Evolutionary conservation across 2,888 invertebrate species (phyloP).

Genomic region (Gastrophysa polygoni): DNA sequence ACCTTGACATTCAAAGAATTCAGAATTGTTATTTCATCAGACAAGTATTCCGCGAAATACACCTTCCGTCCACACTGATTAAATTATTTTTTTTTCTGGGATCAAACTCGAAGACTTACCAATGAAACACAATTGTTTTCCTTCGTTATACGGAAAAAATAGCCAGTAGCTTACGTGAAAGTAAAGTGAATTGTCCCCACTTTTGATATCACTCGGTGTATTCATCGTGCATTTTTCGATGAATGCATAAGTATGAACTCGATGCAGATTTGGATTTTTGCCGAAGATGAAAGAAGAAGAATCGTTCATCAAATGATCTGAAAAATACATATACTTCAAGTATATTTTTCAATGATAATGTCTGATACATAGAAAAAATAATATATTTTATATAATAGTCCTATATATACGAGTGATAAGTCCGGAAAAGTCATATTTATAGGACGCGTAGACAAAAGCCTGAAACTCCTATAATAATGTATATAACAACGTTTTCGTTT

Average conservation of each 20-base stretch:
- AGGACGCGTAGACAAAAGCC: too few species aligned
- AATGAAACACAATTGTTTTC: slow-evolving; percentile 64
- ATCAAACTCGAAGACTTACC: too few species aligned
- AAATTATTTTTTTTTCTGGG: not conserved
- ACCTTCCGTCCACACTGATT: too few species aligned
- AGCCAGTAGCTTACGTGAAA: slow-evolving; percentile 74
- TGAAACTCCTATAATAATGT: too few species aligned
- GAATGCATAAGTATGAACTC: slow-evolving; percentile 67
- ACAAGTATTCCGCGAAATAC: too few species aligned
- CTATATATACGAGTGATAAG: too few species aligned
- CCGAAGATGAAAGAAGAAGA: slow-evolving; percentile 66
- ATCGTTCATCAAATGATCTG: slow-evolving; percentile 58
- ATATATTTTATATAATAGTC: not conserved
- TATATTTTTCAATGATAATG: too few species aligned
- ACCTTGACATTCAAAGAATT: too few species aligned
- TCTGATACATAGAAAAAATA: not conserved
- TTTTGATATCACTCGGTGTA: slow-evolving; percentile 8
- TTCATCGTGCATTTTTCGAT: slow-evolving; percentile 53
- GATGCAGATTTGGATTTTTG: slow-evolving; percentile 61
- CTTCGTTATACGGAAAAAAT: slow-evolving; percentile 73
- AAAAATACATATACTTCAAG: too few species aligned
- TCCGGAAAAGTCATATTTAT: too few species aligned
- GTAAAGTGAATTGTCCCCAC: slow-evolving; percentile 21
- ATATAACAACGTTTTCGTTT: too few species aligned
- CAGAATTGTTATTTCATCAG: too few species aligned